phyloP scores from a whole-genome alignment of 2,113 vertebrate genomes.

The Nycticryphes semicollaris region DNA sequence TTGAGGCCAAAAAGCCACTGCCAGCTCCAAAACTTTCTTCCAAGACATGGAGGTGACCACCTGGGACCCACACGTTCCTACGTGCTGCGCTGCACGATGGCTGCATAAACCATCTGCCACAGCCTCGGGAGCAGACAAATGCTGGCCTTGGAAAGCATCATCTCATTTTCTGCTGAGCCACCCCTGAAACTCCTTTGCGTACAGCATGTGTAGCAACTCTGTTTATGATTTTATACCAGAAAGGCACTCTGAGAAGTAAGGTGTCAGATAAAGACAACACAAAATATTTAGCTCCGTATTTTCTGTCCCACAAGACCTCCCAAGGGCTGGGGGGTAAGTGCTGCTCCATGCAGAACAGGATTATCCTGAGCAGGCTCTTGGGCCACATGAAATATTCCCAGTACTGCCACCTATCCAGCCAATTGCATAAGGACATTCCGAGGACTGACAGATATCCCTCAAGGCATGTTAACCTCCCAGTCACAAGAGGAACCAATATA shows the following conservation, averaged over 20 bases:
- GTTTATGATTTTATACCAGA: neutral
- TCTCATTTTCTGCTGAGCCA: neutral
- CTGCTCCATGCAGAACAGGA: neutral
- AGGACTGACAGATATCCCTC: neutral
- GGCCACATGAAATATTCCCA: neutral
- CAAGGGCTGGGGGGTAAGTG: rapidly evolving
- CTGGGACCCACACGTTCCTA: rapidly evolving
- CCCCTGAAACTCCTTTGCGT: neutral
- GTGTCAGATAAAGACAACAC: neutral
- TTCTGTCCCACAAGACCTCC: neutral
- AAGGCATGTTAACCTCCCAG: neutral
- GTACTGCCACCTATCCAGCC: neutral
- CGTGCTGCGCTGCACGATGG: rapidly evolving
- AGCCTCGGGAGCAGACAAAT: neutral
- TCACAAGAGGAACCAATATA: neutral
- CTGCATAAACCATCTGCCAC: neutral
- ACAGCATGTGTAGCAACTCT: neutral
- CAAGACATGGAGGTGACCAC: neutral
- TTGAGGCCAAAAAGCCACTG: neutral
- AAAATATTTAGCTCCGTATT: neutral
- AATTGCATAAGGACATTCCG: neutral
- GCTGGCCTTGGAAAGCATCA: neutral
- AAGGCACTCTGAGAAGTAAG: neutral
- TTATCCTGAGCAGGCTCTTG: neutral
- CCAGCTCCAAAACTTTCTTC: neutral